These are phyloP conservation scores for Hippoglossus hippoglossus DNA, from an alignment of 2,797 vertebrate genomes.

Conservation along the genomic window DNA sequence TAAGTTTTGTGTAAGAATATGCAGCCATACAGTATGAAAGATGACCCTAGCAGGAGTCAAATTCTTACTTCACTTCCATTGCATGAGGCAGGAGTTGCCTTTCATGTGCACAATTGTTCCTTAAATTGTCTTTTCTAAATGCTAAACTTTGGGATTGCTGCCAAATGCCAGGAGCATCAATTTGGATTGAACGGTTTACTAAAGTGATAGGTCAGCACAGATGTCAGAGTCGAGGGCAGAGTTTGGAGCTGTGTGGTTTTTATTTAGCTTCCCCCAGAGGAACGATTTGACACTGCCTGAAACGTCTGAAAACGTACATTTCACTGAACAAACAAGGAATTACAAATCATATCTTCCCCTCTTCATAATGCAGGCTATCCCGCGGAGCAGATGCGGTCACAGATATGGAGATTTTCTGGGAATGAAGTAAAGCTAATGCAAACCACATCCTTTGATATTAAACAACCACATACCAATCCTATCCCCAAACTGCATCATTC, in stretches of 20 bases:
- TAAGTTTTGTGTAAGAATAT: neutral
- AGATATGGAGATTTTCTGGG: neutral
- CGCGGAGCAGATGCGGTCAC: neutral
- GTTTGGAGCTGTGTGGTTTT: neutral
- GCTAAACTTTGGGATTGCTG: conserved; percentile 10
- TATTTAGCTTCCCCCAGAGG: neutral
- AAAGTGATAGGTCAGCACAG: conserved; percentile 37
- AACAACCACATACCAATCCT: neutral
- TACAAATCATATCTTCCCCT: neutral
- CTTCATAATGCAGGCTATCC: neutral
- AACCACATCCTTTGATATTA: conserved; percentile 1
- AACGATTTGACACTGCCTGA: neutral
- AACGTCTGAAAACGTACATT: neutral
- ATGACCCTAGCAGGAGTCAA: conserved; percentile 2
- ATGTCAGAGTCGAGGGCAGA: conserved; percentile 28
- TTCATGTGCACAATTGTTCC: conserved; percentile 15
- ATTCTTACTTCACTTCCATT: neutral
- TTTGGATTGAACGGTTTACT: conserved; percentile 29
- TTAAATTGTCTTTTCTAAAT: conserved; percentile 25
- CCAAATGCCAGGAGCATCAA: conserved; percentile 27
- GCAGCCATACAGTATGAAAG: neutral
- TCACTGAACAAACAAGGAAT: neutral
- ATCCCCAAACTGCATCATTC: conserved; percentile 2
- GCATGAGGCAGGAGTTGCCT: conserved; percentile 21
- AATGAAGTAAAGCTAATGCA: neutral